Evolutionary conservation across 1,140 invertebrate genomes (phyloP).

Genomic region (Lethrus apterus): DNA sequence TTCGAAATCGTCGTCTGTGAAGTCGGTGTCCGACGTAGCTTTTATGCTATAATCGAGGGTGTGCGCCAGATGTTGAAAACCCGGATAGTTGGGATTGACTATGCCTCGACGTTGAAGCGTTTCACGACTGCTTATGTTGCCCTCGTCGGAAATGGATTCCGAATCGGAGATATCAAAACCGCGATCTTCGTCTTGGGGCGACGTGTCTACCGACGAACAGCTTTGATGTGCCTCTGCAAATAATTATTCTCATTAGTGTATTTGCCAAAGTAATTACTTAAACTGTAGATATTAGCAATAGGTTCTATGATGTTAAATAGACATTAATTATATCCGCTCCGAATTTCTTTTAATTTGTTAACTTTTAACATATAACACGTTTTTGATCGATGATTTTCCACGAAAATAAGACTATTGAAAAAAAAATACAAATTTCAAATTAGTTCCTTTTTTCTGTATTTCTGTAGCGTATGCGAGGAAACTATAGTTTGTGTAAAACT

Average conservation of each 20-base stretch:
- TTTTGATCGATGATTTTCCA: too few relatives aligned
- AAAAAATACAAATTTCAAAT: too few relatives aligned
- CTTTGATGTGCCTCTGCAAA: slow-evolving; percentile 34
- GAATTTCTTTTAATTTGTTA: too few relatives aligned
- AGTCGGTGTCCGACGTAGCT: slow-evolving; percentile 41
- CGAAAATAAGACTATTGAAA: too few relatives aligned
- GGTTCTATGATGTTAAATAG: too few relatives aligned
- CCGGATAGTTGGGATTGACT: slow-evolving; percentile 72
- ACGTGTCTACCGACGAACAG: slow-evolving; percentile 34
- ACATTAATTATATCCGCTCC: too few relatives aligned
- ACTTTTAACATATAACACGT: too few relatives aligned
- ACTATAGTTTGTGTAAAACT: too few relatives aligned
- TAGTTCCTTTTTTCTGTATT: too few relatives aligned
- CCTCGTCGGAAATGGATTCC: slow-evolving; percentile 36
- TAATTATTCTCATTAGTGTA: too few relatives aligned
- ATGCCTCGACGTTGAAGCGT: slow-evolving; percentile 51
- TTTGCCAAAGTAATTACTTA: slow-evolving; percentile 2
- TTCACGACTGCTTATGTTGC: slow-evolving; percentile 28
- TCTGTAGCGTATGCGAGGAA: too few relatives aligned
- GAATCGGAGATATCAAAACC: slow-evolving; percentile 36
- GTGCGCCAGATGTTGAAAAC: slow-evolving; percentile 56
- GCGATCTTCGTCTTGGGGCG: slow-evolving; percentile 38
- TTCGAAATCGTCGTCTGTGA: slow-evolving; percentile 45
- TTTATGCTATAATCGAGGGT: slow-evolving; percentile 41
- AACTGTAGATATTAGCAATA: not conserved